phyloP scores from a whole-genome alignment of 2,797 vertebrate species.

The Ibycter americanus region DNA sequence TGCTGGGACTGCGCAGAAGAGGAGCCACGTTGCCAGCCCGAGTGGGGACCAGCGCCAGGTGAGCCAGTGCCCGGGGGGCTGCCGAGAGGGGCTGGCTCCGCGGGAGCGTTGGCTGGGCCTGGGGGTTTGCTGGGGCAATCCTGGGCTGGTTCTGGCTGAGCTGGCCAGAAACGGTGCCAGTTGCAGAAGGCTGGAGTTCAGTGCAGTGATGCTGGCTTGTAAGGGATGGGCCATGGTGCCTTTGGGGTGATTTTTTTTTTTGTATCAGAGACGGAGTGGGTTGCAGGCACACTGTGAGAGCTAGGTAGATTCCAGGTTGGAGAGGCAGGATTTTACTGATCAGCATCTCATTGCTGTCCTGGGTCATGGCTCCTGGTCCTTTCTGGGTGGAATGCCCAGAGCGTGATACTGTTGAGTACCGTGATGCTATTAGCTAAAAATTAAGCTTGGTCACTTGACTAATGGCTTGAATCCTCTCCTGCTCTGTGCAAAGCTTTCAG shows the following conservation, averaged over 20 bases:
- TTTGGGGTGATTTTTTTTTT: background rate
- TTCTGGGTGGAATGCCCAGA: background rate
- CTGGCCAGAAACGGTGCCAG: background rate
- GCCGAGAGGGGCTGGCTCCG: background rate
- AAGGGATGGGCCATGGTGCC: rapidly evolving
- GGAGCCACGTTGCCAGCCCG: rapidly evolving
- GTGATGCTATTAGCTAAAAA: background rate
- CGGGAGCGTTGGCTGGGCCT: too few relatives aligned
- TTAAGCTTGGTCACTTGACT: background rate
- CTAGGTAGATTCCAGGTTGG: too few relatives aligned
- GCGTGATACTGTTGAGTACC: rapidly evolving
- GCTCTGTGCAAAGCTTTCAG: background rate
- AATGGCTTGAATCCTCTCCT: background rate
- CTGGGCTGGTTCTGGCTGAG: rapidly evolving
- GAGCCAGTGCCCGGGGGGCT: rapidly evolving
- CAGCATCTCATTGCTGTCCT: background rate
- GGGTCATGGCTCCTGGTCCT: rapidly evolving
- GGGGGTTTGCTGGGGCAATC: background rate
- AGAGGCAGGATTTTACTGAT: background rate
- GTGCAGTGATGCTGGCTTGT: rapidly evolving
- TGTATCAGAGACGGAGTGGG: rapidly evolving
- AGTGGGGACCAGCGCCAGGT: background rate
- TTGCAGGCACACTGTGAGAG: background rate
- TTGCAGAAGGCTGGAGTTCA: background rate
- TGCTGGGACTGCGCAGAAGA: background rate